A percentile compares a stretch with the other conserved stretches of the same genome.
These are phyloP conservation scores for Pachyuromys duprasi DNA, from an alignment of 2,797 vertebrate species.

Conservation along the genomic window DNA sequence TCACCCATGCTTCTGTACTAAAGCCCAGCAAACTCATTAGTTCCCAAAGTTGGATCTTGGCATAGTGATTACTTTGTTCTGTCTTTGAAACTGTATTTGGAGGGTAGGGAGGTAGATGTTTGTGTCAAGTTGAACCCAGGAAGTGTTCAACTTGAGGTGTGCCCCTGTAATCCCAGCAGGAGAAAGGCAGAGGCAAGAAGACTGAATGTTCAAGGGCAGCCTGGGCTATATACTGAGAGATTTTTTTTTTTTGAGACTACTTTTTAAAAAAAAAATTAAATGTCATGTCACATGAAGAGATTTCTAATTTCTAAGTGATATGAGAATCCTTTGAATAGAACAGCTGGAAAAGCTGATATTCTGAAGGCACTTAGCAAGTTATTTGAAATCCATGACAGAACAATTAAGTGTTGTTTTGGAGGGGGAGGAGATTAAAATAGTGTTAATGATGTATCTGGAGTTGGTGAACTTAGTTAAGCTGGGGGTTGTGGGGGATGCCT, in stretches of 20 bases:
- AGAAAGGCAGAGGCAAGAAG: not conserved
- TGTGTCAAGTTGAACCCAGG: not conserved
- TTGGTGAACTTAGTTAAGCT: constrained; percentile 1
- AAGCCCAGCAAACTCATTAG: not conserved
- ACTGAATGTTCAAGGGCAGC: not conserved
- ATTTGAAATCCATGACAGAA: constrained; percentile 24
- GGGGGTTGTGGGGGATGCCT: not conserved
- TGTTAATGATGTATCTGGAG: constrained; percentile 25
- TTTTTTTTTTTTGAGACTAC: not conserved
- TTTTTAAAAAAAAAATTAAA: not conserved
- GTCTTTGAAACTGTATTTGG: not conserved
- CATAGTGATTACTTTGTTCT: not conserved
- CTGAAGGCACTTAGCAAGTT: constrained; percentile 30
- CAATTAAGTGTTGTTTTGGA: not conserved
- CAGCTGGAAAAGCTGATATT: not conserved
- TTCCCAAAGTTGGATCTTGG: not conserved
- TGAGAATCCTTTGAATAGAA: constrained; percentile 28
- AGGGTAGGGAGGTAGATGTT: too few species aligned
- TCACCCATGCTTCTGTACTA: not conserved
- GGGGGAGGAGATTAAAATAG: constrained; percentile 48
- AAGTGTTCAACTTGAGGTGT: not conserved
- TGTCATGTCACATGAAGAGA: not conserved
- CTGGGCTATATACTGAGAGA: not conserved
- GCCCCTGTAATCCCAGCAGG: not conserved
- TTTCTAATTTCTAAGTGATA: constrained; percentile 33